Conservation (phyloP, 2,113 vertebrate genomes). For the Ceuthmochares aereus region DNA sequence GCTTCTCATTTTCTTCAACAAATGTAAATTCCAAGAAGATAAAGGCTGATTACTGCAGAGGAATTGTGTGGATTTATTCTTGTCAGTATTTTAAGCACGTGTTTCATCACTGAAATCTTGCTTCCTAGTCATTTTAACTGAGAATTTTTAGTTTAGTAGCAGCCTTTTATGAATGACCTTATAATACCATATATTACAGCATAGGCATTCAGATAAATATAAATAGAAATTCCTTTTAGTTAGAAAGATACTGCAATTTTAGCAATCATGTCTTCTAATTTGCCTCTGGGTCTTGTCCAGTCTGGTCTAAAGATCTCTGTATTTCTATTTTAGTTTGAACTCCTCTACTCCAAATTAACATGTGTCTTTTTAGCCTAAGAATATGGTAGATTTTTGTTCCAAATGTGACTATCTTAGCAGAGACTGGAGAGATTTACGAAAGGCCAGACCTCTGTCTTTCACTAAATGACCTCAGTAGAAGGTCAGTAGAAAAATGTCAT, state of each 20-base stretch:
- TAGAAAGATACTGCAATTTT: not conserved
- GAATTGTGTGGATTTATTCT: not conserved
- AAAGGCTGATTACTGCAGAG: not conserved
- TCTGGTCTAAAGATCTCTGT: slow-evolving; percentile 5
- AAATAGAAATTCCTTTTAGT: slow-evolving; percentile 48
- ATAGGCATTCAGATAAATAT: slow-evolving; percentile 41
- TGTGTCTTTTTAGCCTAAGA: not conserved
- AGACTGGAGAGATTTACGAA: not conserved
- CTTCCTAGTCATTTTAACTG: not conserved
- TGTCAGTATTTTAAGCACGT: slow-evolving; percentile 15
- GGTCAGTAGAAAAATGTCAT: not conserved
- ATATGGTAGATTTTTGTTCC: not conserved
- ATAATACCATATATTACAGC: not conserved
- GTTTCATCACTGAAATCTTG: not conserved
- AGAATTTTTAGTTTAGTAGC: slow-evolving; percentile 12
- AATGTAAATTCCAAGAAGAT: not conserved
- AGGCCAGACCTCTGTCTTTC: not conserved
- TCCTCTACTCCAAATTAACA: slow-evolving; percentile 14
- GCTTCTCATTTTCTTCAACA: not conserved
- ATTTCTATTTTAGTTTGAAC: slow-evolving; percentile 26
- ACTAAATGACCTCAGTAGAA: not conserved
- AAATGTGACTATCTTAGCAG: not conserved
- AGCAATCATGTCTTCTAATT: slow-evolving; percentile 30
- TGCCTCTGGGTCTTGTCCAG: slow-evolving; percentile 22
- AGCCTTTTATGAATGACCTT: not conserved